These are phyloP conservation scores for Prietella phreatophila DNA, from an alignment of 2,113 vertebrate species.

Conservation along the genomic window DNA sequence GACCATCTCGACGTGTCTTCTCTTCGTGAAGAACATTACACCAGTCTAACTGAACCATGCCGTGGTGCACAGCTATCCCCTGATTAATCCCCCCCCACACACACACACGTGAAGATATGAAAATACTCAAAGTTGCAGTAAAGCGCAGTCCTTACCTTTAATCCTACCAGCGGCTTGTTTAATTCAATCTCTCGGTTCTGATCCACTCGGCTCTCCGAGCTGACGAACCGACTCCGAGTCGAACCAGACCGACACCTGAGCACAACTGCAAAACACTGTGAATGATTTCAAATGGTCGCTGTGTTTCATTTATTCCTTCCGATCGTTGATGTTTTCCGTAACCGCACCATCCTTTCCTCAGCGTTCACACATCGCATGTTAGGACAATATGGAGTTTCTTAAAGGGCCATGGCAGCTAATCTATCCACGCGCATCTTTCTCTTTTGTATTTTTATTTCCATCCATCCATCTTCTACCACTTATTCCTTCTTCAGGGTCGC, in stretches of 20 bases:
- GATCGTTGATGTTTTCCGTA: slow-evolving; percentile 67
- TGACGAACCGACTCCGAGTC: neutral
- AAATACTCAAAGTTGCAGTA: neutral
- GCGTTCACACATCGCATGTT: slow-evolving; percentile 77
- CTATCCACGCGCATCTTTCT: neutral
- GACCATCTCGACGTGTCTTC: neutral
- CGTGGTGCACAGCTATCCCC: neutral
- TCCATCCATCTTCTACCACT: too few relatives aligned
- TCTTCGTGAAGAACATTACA: neutral
- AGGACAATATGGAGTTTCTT: slow-evolving; percentile 82
- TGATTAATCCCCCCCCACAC: neutral
- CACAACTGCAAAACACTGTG: slow-evolving; percentile 36
- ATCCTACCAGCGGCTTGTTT: neutral
- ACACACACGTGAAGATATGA: neutral
- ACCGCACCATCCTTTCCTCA: slow-evolving; percentile 77
- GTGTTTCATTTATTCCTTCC: slow-evolving; percentile 34
- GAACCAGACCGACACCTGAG: slow-evolving; percentile 12
- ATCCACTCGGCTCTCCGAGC: too few relatives aligned
- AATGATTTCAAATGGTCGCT: neutral
- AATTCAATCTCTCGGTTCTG: neutral
- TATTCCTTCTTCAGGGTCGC: too few relatives aligned
- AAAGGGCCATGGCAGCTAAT: slow-evolving; percentile 71
- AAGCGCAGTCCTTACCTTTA: neutral
- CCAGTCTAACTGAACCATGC: neutral
- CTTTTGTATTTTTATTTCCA: too few relatives aligned